Evolutionary conservation across 1,140 invertebrate genomes (phyloP), one percentile per base, ranked within the genome.

Genomic region (Drosophila eugracilis): DNA sequence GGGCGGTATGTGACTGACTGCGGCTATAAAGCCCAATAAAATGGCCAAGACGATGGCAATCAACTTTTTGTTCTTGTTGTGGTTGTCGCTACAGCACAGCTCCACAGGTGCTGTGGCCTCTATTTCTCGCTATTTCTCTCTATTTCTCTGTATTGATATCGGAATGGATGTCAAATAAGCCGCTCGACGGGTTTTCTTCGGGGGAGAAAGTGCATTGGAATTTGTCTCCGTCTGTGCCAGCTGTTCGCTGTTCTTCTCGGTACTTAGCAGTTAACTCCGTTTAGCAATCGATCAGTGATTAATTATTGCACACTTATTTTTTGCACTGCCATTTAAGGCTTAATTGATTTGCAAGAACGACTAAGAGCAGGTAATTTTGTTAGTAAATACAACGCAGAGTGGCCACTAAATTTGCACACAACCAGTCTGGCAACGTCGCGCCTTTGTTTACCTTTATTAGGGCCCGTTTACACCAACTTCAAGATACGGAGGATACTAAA

Each of bases 161-260:
- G 83, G 59, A 86, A 67, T 85, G 75, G 81, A 85, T 85, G 80
- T 88, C 81, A 85, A 83, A 79, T 74, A 77, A 85, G 81, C 80
- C 75, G 71, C 75, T 78, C 72, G 79, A 84, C 79, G 58, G 80
- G 80, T 84, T 85, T 85, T 88, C 45, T 70, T 57, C 7, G 50
- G 69, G 50, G 69, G 81, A 75, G 81, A 85, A 85, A 85, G 81
- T 85, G 83, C 83, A 81, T 86, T 60, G 81, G 81, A 81, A 81
- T 85, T 60, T 67, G 52, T 41, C 49, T 70, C 54, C 52, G 42
- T 75, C 22, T 19, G 30, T 9, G 53, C 54, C 54, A 44, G 67
- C 26, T 67, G 62, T 42, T 71, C 9, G 19, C 34, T 17, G 19
- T 47, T 70, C 19, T 34, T 32, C 5, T 12, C 4, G 9, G 22